phyloP scores from a whole-genome alignment of 2,113 vertebrate species.

The Neodon shergylaensis region DNA sequence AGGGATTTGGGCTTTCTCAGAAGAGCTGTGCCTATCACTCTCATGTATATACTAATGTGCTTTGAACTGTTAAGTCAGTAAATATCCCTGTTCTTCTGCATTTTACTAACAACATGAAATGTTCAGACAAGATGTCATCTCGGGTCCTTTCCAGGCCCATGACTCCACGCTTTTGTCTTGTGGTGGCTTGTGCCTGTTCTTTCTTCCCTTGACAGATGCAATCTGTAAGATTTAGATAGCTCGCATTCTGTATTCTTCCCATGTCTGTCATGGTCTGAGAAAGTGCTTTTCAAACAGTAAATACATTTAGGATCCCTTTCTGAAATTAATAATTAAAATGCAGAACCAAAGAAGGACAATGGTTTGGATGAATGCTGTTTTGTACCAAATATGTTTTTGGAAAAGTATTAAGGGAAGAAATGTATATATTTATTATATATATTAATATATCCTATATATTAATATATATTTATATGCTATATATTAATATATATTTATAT shows the following conservation, averaged over 20 bases:
- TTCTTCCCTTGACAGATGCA: neutral
- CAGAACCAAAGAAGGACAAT: neutral
- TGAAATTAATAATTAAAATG: neutral
- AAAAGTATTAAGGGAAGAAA: neutral
- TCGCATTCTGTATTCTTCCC: neutral
- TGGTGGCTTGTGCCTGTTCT: neutral
- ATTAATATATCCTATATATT: too few relatives aligned
- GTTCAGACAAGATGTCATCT: neutral
- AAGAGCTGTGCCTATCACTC: neutral
- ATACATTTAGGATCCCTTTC: neutral
- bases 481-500: too few relatives aligned
- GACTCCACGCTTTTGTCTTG: neutral
- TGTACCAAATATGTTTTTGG: neutral
- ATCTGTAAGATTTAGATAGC: neutral
- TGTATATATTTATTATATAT: neutral
- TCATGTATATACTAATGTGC: neutral
- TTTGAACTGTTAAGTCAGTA: neutral
- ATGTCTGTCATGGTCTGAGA: neutral
- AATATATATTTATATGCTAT: too few relatives aligned
- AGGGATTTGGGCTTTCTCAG: neutral
- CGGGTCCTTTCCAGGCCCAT: neutral
- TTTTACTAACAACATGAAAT: neutral
- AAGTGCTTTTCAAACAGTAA: conserved; percentile 10
- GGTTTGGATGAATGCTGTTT: neutral
- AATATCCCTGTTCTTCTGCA: neutral